Evolutionary conservation across 2,888 invertebrate species (phyloP), one percentile per base, ranked within the genome.

Genomic region (Neoaliturus tenellus): DNA sequence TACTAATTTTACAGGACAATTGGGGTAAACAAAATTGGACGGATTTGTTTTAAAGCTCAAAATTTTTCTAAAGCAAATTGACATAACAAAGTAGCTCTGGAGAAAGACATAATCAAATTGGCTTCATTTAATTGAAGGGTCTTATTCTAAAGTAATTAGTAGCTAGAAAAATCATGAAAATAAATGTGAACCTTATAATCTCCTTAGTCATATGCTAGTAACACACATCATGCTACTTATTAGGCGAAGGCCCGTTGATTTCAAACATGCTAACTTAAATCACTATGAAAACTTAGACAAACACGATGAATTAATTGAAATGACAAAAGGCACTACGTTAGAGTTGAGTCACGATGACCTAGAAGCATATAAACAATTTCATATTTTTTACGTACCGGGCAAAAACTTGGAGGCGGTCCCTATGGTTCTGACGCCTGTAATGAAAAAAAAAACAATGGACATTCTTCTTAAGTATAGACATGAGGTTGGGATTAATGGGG

Each of bases 221-320:
- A 51, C 51, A 23, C 51, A 51, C 23, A 51, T 51, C 23, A 51
- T 51, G 51, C 23, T 51, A 2, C 23, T 51, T 6, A n/a, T 73
- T 25, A 73, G 44, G n/a, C 17, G 73, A 14, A 73, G 73, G n/a
- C 73, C 73, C 5, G 73, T 73, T 12, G 73, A 73, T 73, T 73
- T 33, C 10, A 17, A 73, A 73, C 20, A 73, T n/a, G 73, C 73
- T 17, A 39, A 25, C 1, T 12, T 73, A 12, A 73, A 10, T 1
- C 73, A 73, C n/a, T 73, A 41, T n/a, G n/a, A 10, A 23, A 73
- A 73, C 25, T 17, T 73, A 33, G 73, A 73, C 73, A 35, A 35
- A 12, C 73, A 73, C 25, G 73, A 73, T 73, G 73, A 73, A 10
- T n/a, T 73, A 39, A 25, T 71, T 6, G 73, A 73, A 14, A 39